Base-by-base conservation (phyloP, 2,113 vertebrate species). In the Leptodactylus fuscus region DNA sequence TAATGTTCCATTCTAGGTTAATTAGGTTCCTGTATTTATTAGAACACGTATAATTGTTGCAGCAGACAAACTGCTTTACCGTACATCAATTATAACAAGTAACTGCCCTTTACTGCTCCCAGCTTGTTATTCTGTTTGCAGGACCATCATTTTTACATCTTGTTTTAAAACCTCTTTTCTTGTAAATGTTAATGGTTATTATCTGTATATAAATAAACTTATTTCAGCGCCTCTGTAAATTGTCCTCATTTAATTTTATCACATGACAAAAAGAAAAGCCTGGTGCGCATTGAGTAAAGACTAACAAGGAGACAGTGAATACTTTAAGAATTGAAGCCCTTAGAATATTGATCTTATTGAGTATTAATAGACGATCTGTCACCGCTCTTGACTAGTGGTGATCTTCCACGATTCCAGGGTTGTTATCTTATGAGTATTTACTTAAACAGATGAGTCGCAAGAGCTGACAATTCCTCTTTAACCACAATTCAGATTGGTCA, bases 101-200 rank as follows among this genome's bases (percentile, higher is more conserved):
- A 75, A 6, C 51, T 83, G 49, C 73, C 73, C 73, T 62, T 48
- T 85, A 78, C 51, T 24, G 62, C 22, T 11, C 20, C 27, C 27
- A 67, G 74, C 83, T 85, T 84, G 58, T 85, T 67, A 85, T 67
- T 49, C 51, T 78, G 44, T 77, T 46, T 32, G 22, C 10, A 85
- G 76, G 38, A 78, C 24, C 13, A 10, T 48, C 32, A 48, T 67
- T 49, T 60, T 48, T 74, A 41, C 38, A 62, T 27, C 44, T 60
- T 49, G 22, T 84, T 84, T 75, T 62, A 60, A 75, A 62, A 65
- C 29, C 22, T 62, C 46, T 38, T 12, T 27, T 65, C 73, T 77
- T 76, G 55, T 77, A 76, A 84, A 84, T 84, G 82, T 84, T 84
- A 84, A 84, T 84, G 82, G 29, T 51, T 60, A 83, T 83, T 44